Conservation (phyloP, 2,113 vertebrate species). For the Accipiter virgatus region DNA sequence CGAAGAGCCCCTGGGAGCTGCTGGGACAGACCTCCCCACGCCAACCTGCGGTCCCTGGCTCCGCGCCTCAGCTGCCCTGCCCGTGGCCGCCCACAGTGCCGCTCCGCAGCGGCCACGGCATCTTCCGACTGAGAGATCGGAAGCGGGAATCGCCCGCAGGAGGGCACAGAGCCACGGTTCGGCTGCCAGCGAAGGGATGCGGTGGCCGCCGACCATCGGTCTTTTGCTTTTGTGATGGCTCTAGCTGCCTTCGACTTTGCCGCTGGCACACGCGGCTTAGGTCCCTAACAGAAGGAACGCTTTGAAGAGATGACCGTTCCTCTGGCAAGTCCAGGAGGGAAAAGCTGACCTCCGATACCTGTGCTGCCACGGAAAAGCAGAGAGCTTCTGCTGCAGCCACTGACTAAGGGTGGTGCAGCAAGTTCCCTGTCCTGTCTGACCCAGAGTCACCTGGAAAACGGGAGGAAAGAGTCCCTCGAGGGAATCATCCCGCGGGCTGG, state of each 20-base stretch:
- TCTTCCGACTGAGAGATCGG: not conserved
- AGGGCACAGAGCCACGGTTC: too few relatives aligned
- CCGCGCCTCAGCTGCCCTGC: not conserved
- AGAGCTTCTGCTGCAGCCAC: not conserved
- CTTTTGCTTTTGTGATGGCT: not conserved
- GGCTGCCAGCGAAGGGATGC: not conserved
- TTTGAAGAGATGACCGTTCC: not conserved
- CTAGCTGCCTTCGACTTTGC: too few relatives aligned
- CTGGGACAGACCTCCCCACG: not conserved
- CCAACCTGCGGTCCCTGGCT: not conserved
- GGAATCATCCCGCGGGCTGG: not conserved
- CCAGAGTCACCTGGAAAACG: rapidly evolving
- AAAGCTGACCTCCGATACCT: not conserved
- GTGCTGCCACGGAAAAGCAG: not conserved
- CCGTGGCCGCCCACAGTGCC: not conserved
- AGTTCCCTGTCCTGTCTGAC: not conserved
- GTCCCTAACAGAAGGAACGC: not conserved
- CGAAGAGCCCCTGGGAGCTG: not conserved
- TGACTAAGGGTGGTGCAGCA: rapidly evolving
- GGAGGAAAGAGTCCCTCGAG: not conserved
- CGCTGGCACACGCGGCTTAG: not conserved
- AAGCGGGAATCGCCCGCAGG: not conserved
- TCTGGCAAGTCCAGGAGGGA: not conserved
- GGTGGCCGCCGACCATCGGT: rapidly evolving
- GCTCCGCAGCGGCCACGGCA: not conserved